Evolutionary conservation across 2,888 invertebrate genomes (phyloP).

Genomic region (Tridacna gigas): DNA sequence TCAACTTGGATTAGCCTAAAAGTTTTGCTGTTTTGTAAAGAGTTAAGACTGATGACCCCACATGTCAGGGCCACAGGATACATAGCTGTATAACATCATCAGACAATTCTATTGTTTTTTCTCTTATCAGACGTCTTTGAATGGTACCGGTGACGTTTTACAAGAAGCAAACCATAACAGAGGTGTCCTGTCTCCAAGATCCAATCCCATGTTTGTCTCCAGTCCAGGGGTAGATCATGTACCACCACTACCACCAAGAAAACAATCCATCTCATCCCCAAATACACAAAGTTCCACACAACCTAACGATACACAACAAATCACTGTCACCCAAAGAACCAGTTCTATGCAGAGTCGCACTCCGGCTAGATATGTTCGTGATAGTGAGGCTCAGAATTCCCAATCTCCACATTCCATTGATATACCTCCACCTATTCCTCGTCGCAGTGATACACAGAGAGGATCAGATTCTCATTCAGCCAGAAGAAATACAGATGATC

Average conservation of each 20-base stretch:
- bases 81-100: too few species aligned
- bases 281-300: not conserved
- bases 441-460: constrained; percentile 12
- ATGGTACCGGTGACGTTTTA: not conserved
- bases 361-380: constrained; percentile 2
- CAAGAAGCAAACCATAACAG: not conserved
- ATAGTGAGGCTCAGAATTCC: not conserved
- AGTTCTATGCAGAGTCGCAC: not conserved
- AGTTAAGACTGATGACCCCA: too few species aligned
- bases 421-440: constrained; percentile 8
- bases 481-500: constrained; percentile 5
- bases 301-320: not conserved
- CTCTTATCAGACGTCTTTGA: constrained; percentile 5
- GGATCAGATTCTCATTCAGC: not conserved
- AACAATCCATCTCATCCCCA: constrained; percentile 1
- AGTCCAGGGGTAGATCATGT: constrained; percentile 19
- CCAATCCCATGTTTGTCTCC: not conserved
- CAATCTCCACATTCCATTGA: not conserved
- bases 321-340: not conserved
- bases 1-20: too few species aligned
- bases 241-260: constrained; percentile 16
- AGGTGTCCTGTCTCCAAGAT: not conserved
- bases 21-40: too few species aligned
- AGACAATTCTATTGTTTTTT: too few species aligned
- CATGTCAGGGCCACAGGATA: too few species aligned